Evolutionary conservation across 1,140 invertebrate genomes (phyloP), one percentile per base, ranked within the genome.

Genomic region (Berghia stephanieae): DNA sequence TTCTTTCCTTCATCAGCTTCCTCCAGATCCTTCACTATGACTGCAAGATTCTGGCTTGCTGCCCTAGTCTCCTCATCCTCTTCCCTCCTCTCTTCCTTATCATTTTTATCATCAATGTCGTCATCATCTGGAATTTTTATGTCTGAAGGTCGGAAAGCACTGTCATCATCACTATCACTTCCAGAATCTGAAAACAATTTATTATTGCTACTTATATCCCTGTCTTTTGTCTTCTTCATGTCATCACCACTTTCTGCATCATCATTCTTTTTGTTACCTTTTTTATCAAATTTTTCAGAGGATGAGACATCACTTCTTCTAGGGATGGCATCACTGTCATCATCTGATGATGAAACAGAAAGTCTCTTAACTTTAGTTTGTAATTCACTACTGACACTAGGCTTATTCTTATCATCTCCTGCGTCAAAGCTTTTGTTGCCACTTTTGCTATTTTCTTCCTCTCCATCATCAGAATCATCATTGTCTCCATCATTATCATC

Each of bases 401-500:
- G n/a, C n/a, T n/a, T n/a, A n/a, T n/a, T n/a, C n/a, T n/a, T n/a
- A n/a, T n/a, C n/a, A n/a, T n/a, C n/a, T n/a, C n/a, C n/a, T n/a
- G n/a, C n/a, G n/a, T n/a, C n/a, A n/a, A n/a, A n/a, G n/a, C n/a
- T n/a, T n/a, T n/a, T n/a, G n/a, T n/a, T n/a, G n/a, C n/a, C n/a
- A n/a, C n/a, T n/a, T n/a, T n/a, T n/a, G n/a, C n/a, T n/a, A n/a
- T n/a, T n/a, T n/a, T n/a, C 16, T 2, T 75, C 44, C 21, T 76
- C 74, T 49, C 68, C 63, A 13, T 76, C 74, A 4, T 66, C 60
- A 36, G 60, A 66, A 68, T 76, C 74, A 76, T 76, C 55, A 76
- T 76, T 66, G 27, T 66, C 74, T n/a, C 63, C 74, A 68, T 76
- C 63, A 68, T 76, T 66, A 76, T 76, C 74, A 31, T 76, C 72